These are phyloP conservation scores for Sarcophaga rosellei DNA, from an alignment of 2,888 invertebrate genomes.

Conservation along the genomic window DNA sequence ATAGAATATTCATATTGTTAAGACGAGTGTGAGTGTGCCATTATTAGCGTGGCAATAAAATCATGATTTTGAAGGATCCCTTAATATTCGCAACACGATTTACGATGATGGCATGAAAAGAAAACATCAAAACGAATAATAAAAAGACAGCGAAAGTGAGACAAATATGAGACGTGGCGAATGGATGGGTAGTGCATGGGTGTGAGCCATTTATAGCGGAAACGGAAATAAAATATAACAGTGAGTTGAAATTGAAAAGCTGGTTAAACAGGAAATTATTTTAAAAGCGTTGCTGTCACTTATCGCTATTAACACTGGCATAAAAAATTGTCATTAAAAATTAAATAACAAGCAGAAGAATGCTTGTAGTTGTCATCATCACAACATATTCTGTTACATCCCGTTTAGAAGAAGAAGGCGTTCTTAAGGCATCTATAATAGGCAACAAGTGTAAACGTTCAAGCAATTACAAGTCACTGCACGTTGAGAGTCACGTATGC, in stretches of 20 bases:
- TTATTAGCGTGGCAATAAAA: background rate
- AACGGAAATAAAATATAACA: constrained; percentile 16
- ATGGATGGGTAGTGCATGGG: background rate
- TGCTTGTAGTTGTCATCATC: too few species aligned
- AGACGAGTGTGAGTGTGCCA: background rate
- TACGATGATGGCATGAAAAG: background rate
- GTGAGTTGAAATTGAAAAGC: background rate
- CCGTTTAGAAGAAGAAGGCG: too few species aligned
- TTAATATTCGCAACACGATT: constrained; percentile 26
- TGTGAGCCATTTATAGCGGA: background rate
- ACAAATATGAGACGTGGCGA: background rate
- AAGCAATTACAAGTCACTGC: too few species aligned
- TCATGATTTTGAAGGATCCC: background rate
- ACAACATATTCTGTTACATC: too few species aligned
- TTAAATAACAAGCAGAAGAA: background rate
- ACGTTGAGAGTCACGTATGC: too few species aligned
- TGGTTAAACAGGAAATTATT: constrained; percentile 31
- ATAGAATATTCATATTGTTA: too few species aligned
- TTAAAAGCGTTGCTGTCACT: background rate
- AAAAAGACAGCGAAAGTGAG: background rate
- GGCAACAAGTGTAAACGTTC: too few species aligned
- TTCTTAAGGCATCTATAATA: too few species aligned
- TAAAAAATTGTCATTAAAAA: background rate
- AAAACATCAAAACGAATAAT: background rate
- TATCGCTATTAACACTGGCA: background rate